phyloP scores from a whole-genome alignment of 2,113 vertebrate genomes.

The Nansenia antarctica region DNA sequence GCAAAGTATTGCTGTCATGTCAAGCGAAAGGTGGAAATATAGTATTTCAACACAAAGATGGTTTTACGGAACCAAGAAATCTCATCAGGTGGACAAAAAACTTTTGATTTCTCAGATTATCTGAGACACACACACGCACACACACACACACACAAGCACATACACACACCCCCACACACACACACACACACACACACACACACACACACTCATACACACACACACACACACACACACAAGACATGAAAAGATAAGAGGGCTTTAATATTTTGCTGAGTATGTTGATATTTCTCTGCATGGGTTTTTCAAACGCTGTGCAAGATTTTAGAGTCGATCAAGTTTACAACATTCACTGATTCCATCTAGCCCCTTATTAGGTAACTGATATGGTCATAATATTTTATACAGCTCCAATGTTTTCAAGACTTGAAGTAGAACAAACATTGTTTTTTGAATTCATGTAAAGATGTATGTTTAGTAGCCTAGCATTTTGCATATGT shows the following conservation, averaged over 20 bases:
- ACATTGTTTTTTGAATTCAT: conserved; percentile 18
- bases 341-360: not conserved
- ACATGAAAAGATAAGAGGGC: not conserved
- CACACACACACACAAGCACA: not conserved
- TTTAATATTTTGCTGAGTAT: not conserved
- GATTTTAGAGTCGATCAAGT: not conserved
- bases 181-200: not conserved
- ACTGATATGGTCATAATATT: not conserved
- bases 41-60: not conserved
- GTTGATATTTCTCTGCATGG: not conserved
- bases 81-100: not conserved
- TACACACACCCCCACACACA: no score
- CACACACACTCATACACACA: not conserved
- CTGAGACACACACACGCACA: not conserved
- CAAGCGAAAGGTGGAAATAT: not conserved
- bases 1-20: not conserved
- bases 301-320: not conserved
- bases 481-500: conserved; percentile 34
- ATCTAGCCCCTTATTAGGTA: not conserved
- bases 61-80: not conserved
- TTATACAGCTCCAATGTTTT: conserved; percentile 3
- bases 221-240: not conserved
- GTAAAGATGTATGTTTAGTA: conserved; percentile 30
- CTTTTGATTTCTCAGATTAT: not conserved
- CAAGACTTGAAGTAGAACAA: conserved; percentile 40